These are phyloP conservation scores for Chloropsis cyanopogon DNA, from an alignment of 2,113 vertebrate genomes.

Conservation along the genomic window DNA sequence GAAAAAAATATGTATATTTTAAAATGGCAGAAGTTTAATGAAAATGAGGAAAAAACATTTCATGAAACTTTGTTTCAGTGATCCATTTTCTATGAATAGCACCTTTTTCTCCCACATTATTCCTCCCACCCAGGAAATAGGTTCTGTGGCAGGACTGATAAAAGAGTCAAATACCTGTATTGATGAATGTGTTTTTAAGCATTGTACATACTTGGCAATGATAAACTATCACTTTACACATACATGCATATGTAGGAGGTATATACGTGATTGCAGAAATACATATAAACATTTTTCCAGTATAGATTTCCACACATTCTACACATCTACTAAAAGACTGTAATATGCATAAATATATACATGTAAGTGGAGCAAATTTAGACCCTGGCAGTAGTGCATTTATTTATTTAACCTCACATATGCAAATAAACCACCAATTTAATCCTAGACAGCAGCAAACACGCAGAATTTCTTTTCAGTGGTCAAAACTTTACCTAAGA, in stretches of 20 bases:
- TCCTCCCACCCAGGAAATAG: not conserved
- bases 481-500: not conserved
- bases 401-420: not conserved
- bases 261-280: not conserved
- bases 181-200: not conserved
- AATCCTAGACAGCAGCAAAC: not conserved
- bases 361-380: not conserved
- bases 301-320: not conserved
- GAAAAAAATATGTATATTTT: not conserved
- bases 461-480: not conserved
- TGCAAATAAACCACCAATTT: not conserved
- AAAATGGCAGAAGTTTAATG: slow-evolving; percentile 8
- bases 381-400: not conserved
- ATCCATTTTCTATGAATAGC: slow-evolving; percentile 43
- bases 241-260: not conserved
- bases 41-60: slow-evolving; percentile 4
- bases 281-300: not conserved
- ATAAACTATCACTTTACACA: not conserved
- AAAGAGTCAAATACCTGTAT: not conserved
- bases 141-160: not conserved
- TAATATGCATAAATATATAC: not conserved
- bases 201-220: not conserved
- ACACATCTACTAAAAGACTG: not conserved
- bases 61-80: slow-evolving; percentile 31
- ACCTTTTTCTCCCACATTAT: slow-evolving; percentile 28